Evolutionary conservation across 1,140 invertebrate genomes (phyloP).

Genomic region (Probaryconus sp.): DNA sequence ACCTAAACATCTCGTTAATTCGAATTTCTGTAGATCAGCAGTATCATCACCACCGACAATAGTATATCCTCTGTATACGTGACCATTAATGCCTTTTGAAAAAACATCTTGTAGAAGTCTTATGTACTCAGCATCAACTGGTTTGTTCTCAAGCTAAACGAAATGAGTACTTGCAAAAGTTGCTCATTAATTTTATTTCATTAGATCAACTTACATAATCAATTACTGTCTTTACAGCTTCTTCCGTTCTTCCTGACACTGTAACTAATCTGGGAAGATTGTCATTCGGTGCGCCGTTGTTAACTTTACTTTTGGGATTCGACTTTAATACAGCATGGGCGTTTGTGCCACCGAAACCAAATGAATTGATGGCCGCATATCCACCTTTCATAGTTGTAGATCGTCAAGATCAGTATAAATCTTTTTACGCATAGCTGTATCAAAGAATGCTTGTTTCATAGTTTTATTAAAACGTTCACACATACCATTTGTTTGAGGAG

Average conservation of each 20-base stretch:
- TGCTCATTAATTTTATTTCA: neutral
- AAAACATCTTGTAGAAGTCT: slow-evolving; percentile 78
- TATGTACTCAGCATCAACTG: slow-evolving; percentile 80
- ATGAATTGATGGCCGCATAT: slow-evolving; percentile 80
- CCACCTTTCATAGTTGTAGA: no score
- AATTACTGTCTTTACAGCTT: slow-evolving; percentile 85
- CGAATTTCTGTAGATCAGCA: slow-evolving; percentile 71
- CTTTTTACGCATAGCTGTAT: no score
- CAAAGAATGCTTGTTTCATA: no score
- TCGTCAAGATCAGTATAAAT: no score
- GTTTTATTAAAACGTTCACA: no score
- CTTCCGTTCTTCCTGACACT: slow-evolving; percentile 84
- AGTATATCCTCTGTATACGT: slow-evolving; percentile 81
- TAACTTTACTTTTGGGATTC: slow-evolving; percentile 78
- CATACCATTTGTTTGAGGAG: no score
- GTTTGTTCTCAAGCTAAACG: slow-evolving; percentile 74
- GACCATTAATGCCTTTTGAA: slow-evolving; percentile 79
- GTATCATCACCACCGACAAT: slow-evolving; percentile 75
- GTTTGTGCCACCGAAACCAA: slow-evolving; percentile 83
- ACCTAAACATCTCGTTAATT: slow-evolving; percentile 81
- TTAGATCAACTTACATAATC: slow-evolving; percentile 77
- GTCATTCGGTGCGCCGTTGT: slow-evolving; percentile 76
- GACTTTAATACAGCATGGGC: slow-evolving; percentile 83
- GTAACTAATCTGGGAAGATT: slow-evolving; percentile 82
- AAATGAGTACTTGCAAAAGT: neutral